A percentile compares a stretch with the other conserved stretches of the same genome.
phyloP scores from a whole-genome alignment of 2,113 vertebrate species.

The Taxidea taxus region DNA sequence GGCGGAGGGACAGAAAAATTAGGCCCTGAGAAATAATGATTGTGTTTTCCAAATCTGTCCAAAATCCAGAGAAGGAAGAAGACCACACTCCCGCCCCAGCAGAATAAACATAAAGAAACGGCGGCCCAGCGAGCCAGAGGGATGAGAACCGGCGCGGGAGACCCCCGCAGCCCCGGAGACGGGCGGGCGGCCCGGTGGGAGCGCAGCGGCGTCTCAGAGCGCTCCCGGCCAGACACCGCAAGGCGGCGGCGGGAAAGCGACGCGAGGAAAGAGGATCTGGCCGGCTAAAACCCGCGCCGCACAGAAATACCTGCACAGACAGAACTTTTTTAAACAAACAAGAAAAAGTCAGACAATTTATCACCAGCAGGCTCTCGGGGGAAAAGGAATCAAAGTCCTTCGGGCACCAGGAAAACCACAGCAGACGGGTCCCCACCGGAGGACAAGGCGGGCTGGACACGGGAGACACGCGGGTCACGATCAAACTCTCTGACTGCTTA shows the following conservation, averaged over 20 bases:
- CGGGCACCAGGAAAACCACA: neutral
- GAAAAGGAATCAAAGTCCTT: neutral
- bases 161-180: rapidly evolving
- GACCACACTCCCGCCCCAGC: too few species aligned
- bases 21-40: neutral
- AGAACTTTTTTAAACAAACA: neutral
- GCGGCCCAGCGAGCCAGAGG: rapidly evolving
- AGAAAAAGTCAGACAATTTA: neutral
- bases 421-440: neutral
- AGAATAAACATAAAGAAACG: too few species aligned
- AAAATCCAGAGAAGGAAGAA: neutral
- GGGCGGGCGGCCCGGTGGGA: neutral
- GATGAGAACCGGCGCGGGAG: neutral
- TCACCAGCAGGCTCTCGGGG: neutral
- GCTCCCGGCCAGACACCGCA: neutral
- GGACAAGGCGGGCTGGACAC: neutral
- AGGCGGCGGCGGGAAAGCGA: neutral
- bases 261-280: neutral
- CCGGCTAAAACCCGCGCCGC: rapidly evolving
- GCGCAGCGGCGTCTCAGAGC: too few species aligned
- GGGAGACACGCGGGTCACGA: neutral
- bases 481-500: neutral
- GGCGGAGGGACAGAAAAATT: neutral
- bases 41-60: neutral
- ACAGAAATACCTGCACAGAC: too few species aligned